phyloP scores from a whole-genome alignment of 2,888 invertebrate species.

The Luffia ferchaultella region DNA sequence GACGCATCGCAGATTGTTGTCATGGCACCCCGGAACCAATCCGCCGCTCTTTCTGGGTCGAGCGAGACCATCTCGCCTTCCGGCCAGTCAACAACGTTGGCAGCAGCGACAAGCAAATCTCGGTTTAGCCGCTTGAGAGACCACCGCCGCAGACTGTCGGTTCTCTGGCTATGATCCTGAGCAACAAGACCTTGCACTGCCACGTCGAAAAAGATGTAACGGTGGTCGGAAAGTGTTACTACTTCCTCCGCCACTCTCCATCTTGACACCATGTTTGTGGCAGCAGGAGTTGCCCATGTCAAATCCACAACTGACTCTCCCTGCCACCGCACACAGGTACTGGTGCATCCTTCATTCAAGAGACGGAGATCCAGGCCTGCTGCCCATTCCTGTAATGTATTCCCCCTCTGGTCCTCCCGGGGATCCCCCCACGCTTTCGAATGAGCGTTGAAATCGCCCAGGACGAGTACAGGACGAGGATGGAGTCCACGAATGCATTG shows the following conservation, averaged over 20 bases:
- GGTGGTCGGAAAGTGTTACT: constrained; percentile 14
- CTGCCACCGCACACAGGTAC: constrained; percentile 15
- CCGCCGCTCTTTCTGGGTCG: too few species aligned
- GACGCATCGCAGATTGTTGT: too few species aligned
- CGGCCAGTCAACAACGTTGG: too few species aligned
- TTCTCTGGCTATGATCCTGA: background rate
- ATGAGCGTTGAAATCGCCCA: too few species aligned
- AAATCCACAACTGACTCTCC: constrained; percentile 17
- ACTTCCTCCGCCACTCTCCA: constrained; percentile 12
- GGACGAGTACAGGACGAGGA: constrained; percentile 14
- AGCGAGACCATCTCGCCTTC: too few species aligned
- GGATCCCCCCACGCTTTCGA: constrained; percentile 2
- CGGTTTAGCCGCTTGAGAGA: background rate
- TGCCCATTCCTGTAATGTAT: constrained; percentile 12
- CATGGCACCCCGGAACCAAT: too few species aligned
- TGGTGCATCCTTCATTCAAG: constrained; percentile 10
- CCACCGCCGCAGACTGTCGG: background rate
- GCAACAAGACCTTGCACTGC: background rate
- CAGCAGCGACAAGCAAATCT: background rate
- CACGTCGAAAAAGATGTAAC: constrained; percentile 1
- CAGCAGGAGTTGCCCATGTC: constrained; percentile 8
- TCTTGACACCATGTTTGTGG: constrained; percentile 6
- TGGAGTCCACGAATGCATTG: background rate
- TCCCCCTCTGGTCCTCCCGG: constrained; percentile 11
- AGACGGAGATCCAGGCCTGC: constrained; percentile 6